These are phyloP conservation scores for Notarius lentiginosus DNA, from an alignment of 2,113 vertebrate species.

Conservation along the genomic window DNA sequence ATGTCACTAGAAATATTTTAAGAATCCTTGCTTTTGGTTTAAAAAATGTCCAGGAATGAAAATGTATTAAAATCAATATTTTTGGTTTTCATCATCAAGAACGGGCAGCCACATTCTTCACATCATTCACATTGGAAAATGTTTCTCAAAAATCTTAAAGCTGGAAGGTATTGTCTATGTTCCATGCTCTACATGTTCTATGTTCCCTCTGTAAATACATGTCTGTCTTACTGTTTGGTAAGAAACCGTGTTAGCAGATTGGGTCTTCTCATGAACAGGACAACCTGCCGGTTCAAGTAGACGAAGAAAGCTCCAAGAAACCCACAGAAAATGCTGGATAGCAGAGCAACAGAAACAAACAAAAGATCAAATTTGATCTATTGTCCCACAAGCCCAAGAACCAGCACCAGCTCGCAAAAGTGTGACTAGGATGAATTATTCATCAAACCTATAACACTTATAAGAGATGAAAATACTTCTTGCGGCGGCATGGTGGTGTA, in stretches of 20 bases:
- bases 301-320: constrained; percentile 94
- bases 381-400: neutral
- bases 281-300: constrained; percentile 90
- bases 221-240: constrained; percentile 83
- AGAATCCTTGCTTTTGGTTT: neutral
- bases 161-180: neutral
- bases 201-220: neutral
- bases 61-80: neutral
- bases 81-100: neutral
- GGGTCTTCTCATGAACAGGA: constrained; percentile 82
- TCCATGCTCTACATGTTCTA: neutral
- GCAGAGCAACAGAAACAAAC: neutral
- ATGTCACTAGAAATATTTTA: neutral
- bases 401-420: neutral
- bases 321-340: constrained; percentile 77
- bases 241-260: constrained; percentile 83
- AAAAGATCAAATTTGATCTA: neutral
- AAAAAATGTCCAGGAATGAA: neutral
- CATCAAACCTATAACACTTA: neutral
- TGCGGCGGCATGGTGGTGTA: no score
- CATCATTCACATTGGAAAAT: neutral
- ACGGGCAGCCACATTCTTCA: neutral
- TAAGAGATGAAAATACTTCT: neutral
- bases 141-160: neutral
- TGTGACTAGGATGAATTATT: neutral